A percentile compares a stretch with the other conserved stretches of the same genome.
These are phyloP conservation scores for Zaprionus davidi DNA, from an alignment of 1,140 invertebrate genomes.

Conservation along the genomic window DNA sequence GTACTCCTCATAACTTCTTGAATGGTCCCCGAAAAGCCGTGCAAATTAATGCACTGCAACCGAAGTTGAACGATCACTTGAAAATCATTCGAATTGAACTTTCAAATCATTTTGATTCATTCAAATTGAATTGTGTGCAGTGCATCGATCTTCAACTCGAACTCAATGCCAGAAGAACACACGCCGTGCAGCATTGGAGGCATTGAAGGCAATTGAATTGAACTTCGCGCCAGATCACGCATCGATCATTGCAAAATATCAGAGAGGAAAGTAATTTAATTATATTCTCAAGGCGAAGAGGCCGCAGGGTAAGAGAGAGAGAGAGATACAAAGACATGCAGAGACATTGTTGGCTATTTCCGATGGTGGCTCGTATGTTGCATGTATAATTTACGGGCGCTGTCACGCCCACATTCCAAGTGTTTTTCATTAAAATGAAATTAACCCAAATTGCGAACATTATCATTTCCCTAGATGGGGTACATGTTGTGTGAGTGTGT, in stretches of 20 bases:
- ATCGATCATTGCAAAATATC: slow-evolving; percentile 45
- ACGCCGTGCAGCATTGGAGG: slow-evolving; percentile 16
- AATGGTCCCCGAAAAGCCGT: background rate
- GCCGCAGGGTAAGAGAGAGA: slow-evolving; percentile 8
- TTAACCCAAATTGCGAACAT: slow-evolving; percentile 38
- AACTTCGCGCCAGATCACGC: slow-evolving; percentile 40
- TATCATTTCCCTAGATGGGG: slow-evolving; percentile 13
- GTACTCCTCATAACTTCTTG: background rate
- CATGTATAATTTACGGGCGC: background rate
- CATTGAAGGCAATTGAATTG: slow-evolving; percentile 44
- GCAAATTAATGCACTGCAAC: background rate
- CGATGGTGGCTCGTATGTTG: slow-evolving; percentile 1
- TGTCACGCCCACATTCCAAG: slow-evolving; percentile 20
- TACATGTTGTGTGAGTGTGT: background rate
- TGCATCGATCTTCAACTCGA: slow-evolving; percentile 24
- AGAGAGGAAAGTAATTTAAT: slow-evolving; percentile 37
- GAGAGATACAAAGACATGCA: background rate
- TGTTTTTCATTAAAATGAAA: slow-evolving; percentile 32
- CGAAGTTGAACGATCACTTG: background rate
- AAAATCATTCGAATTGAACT: background rate
- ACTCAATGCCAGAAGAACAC: slow-evolving; percentile 15
- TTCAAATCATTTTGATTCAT: slow-evolving; percentile 1
- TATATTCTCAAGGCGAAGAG: slow-evolving; percentile 29
- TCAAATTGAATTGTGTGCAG: background rate
- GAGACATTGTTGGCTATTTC: background rate